Evolutionary conservation across 2,113 vertebrate species (phyloP), one percentile per base, ranked within the genome.

Genomic region (Lutjanus erythropterus): DNA sequence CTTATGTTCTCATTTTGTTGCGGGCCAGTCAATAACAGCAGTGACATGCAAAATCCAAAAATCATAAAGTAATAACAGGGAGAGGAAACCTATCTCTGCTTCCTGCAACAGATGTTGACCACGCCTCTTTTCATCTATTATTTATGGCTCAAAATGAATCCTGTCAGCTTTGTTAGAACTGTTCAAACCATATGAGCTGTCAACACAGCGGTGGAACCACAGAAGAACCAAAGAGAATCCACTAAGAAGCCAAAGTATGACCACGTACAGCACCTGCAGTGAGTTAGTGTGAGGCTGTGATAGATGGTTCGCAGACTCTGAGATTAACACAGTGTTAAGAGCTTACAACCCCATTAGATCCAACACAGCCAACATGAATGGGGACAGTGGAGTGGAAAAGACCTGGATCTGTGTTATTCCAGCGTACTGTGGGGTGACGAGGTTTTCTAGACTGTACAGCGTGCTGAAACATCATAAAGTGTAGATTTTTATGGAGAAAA

Each of bases 301-400:
- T 59, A 6, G 80, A 50, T 9, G 35, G 8, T 33, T 3, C 5
- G 3, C 65, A 29, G 52, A 53, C 80, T 61, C 47, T n/a, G 53
- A 50, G 86, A 88, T 86, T 88, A 85, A 1, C 59, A 14, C 1
- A 4, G 53, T 37, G 58, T 81, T 42, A 81, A 77, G 69, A 77
- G 58, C 71, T 80, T 71, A 83, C 33, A 64, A 14, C 23, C 23
- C 29, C 16, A 75, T 84, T 78, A 88, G 84, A 50, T 66, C 70
- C 75, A 68, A 27, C 35, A 79, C 33, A 80, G 66, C 46, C 60
- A n/a, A 21, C 68, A 67, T 87, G 80, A 92, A 86, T 84, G 80
- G 75, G 56, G 29, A 78, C 58, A 76, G 56, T n/a, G 25, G 41
- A 76, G 49, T 42, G 76, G 78, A 85, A 86, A 12, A 61, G 50